phyloP scores from a whole-genome alignment of 1,140 invertebrate species.

The Colletes gigas region DNA sequence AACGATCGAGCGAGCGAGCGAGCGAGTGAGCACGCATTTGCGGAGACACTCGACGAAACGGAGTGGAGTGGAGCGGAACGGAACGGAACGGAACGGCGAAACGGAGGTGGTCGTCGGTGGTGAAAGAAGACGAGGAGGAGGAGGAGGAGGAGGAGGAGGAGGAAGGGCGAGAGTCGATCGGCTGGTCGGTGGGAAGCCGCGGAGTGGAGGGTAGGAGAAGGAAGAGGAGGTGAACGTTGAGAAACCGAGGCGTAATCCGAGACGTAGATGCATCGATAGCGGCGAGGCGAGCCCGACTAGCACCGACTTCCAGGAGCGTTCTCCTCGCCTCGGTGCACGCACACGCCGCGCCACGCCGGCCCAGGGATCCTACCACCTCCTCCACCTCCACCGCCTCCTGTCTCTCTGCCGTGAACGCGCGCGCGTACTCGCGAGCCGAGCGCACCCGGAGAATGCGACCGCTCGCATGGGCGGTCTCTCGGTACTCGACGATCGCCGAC shows the following conservation, averaged over 20 bases:
- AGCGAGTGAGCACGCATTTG: no score
- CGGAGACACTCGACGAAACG: conserved; percentile 34
- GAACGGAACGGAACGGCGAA: neutral
- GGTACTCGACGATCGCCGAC: conserved; percentile 57
- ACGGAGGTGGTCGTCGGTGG: conserved; percentile 31
- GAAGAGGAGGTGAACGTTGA: conserved; percentile 66
- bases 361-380: conserved; percentile 50
- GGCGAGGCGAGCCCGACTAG: conserved; percentile 46
- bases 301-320: conserved; percentile 55
- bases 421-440: conserved; percentile 24
- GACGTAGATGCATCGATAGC: conserved; percentile 72
- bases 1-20: conserved; percentile 36
- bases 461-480: conserved; percentile 73
- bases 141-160: conserved; percentile 23
- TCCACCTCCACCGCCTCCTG: conserved; percentile 53
- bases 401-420: conserved; percentile 49
- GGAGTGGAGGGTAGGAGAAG: conserved; percentile 32
- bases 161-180: neutral
- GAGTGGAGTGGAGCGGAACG: neutral
- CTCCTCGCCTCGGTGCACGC: conserved; percentile 20
- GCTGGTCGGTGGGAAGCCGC: no score
- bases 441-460: conserved; percentile 65
- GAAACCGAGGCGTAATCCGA: conserved; percentile 70
- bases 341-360: conserved; percentile 38
- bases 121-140: conserved; percentile 30